Base-by-base conservation (phyloP, 2,888 invertebrate species). In the Cecidostiba fungosa region DNA sequence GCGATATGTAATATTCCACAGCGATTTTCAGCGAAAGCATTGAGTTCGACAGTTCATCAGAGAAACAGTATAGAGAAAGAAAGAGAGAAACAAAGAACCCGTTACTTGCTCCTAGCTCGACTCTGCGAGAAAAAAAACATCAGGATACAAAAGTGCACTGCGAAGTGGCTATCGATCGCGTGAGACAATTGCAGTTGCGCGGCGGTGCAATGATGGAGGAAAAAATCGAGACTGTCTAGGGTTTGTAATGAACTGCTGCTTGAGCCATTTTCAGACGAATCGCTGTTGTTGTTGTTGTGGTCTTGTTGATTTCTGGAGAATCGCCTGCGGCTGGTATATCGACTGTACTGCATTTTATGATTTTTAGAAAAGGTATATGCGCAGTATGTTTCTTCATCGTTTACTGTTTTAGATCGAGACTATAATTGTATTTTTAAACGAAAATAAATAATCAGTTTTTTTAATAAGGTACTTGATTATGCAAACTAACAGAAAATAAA, bases 1-100 rank as follows among this genome's bases (percentile, higher is more conserved):
- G n/a, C 54, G 54, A 54, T 54, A 54, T 54, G 12, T 43, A 43
- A 43, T n/a, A n/a, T 43, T 12, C 54, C 54, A n/a, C 54, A 66
- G 5, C 4, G 16, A 29, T 74, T 74, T 74, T 74, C 74, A 82
- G 16, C 74, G 47, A 76, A 82, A 82, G 66, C 74, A 62, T 76
- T 36, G 29, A n/a, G 66, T 66, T 74, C 47, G 74, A 74, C 26
- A 43, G 32, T 74, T 82, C 82, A 8, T 82, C 82, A 8, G 10
- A 32, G 66, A 82, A 82, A 76, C 47, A 23, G 54, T 16, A 54
- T 5, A 1, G 26, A 29, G 29, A 66, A 19, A 29, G 2, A 29
- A 16, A 66, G n/a, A 29, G 2, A 26, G 16, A 16, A 10, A 29
- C 43, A 43, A 14, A 54, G 72, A 43, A 73, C 8, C 81, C 81